Percentiles rank a stretch among this genome's conserved stretches.
These are phyloP conservation scores for Lordiphosa stackelbergi DNA, from an alignment of 1,140 invertebrate species.

Conservation along the genomic window DNA sequence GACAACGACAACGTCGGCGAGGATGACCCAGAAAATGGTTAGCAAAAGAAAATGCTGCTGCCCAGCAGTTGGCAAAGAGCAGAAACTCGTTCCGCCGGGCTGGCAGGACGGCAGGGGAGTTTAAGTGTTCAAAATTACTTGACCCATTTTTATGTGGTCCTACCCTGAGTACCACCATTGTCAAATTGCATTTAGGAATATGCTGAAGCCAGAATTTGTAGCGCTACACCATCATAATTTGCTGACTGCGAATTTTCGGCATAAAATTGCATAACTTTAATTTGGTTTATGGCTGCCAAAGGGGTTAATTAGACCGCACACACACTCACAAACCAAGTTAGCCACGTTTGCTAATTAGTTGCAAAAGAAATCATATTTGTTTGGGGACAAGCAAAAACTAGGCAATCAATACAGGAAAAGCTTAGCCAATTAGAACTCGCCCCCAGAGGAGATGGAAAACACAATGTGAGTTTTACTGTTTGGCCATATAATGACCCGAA, in stretches of 20 bases:
- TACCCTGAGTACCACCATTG: slow-evolving; percentile 17
- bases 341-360: slow-evolving; percentile 61
- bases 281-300: slow-evolving; percentile 40
- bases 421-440: slow-evolving; percentile 17
- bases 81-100: slow-evolving; percentile 13
- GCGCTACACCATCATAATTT: not conserved
- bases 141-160: slow-evolving; percentile 53
- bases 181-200: slow-evolving; percentile 47
- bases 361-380: slow-evolving; percentile 64
- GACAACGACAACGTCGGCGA: slow-evolving; percentile 51
- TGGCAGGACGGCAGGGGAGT: slow-evolving; percentile 22
- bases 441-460: slow-evolving; percentile 13
- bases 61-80: slow-evolving; percentile 24
- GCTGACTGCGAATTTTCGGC: slow-evolving; percentile 17
- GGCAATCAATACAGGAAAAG: slow-evolving; percentile 40
- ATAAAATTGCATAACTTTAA: slow-evolving; percentile 36
- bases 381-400: slow-evolving; percentile 37
- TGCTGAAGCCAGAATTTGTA: not conserved
- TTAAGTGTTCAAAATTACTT: slow-evolving; percentile 70
- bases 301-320: slow-evolving; percentile 38
- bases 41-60: slow-evolving; percentile 32
- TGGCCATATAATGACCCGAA: slow-evolving; percentile 60
- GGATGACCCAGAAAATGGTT: slow-evolving; percentile 49
- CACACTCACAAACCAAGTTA: slow-evolving; percentile 3
- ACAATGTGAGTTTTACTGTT: slow-evolving; percentile 48